Evolutionary conservation across 2,797 vertebrate species (phyloP), one percentile per base, ranked within the genome.

Genomic region (Enteromius mattozi): DNA sequence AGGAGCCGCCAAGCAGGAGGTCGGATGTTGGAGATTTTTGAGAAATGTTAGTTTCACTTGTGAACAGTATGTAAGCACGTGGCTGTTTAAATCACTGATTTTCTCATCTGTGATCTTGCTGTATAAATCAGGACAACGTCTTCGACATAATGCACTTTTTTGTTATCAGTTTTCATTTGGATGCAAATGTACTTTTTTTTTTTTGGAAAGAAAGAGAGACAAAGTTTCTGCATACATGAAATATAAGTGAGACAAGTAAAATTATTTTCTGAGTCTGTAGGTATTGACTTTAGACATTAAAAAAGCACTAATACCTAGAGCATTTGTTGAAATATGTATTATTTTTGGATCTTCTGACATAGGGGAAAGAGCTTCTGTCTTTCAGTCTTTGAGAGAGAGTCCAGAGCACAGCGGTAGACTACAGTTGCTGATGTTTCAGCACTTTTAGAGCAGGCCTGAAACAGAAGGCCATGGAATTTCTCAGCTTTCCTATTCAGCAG

Each of bases 401-500:
- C n/a, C 37, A 40, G 40, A 68, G 70, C 37, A 74, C 42, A 83
- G 37, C 47, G 10, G 51, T 88, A 91, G 89, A 86, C 90, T 89
- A 85, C 80, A 61, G 85, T 91, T 89, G 91, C 90, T 91, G 93
- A 91, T 92, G 92, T 91, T 93, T 95, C 92, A 94, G 94, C 95
- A 92, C 89, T 89, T 93, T 92, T 92, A 91, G 91, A 91, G 89
- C 87, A 71, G 86, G 87, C 88, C 92, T 94, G 94, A 93, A 94
- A 94, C 91, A 89, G 86, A 92, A 94, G 92, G 92, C 93, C 90
- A 82, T 91, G 93, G 94, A 95, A 95, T 96, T 92, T 95, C 92
- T 94, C 94, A 94, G 93, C 94, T 95, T 95, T 95, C 93, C 93
- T 93, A 86, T 93, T 93, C 91, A 93, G 92, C 94, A 92, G 90